phyloP scores from a whole-genome alignment of 2,888 invertebrate genomes.

The Melanotus villosus region DNA sequence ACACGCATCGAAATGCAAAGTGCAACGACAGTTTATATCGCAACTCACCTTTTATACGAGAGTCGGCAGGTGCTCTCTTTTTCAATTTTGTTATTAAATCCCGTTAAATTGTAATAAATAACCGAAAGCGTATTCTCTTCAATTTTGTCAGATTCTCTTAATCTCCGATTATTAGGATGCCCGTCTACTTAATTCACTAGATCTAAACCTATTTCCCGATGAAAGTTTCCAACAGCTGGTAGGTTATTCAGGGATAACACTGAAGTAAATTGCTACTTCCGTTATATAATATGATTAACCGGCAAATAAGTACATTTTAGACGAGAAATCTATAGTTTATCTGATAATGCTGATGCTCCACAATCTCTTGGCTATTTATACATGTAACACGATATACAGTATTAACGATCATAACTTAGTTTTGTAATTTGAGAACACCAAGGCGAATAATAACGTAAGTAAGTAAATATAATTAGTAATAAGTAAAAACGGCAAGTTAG shows the following conservation, averaged over 20 bases:
- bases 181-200: conserved; percentile 52
- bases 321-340: conserved; percentile 24
- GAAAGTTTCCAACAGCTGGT: conserved; percentile 55
- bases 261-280: conserved; percentile 55
- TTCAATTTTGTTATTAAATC: conserved; percentile 18
- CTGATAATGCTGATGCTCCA: conserved; percentile 16
- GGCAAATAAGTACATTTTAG: conserved; percentile 43
- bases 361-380: too few species aligned
- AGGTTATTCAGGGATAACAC: conserved; percentile 56
- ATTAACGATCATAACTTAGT: background rate
- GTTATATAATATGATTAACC: conserved; percentile 57
- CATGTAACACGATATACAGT: too few species aligned
- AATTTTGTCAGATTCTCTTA: conserved; percentile 51
- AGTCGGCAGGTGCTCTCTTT: background rate
- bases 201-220: conserved; percentile 53
- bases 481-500: too few species aligned
- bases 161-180: conserved; percentile 48
- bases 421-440: background rate
- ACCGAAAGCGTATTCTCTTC: conserved; percentile 47
- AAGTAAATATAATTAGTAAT: too few species aligned
- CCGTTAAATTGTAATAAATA: conserved; percentile 49
- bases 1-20: background rate
- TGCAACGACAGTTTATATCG: background rate
- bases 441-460: too few species aligned
- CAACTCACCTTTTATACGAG: background rate